Evolutionary conservation across 2,888 invertebrate genomes (phyloP), one percentile per base, ranked within the genome.

Genomic region (Lissocephala sabroskyi): DNA sequence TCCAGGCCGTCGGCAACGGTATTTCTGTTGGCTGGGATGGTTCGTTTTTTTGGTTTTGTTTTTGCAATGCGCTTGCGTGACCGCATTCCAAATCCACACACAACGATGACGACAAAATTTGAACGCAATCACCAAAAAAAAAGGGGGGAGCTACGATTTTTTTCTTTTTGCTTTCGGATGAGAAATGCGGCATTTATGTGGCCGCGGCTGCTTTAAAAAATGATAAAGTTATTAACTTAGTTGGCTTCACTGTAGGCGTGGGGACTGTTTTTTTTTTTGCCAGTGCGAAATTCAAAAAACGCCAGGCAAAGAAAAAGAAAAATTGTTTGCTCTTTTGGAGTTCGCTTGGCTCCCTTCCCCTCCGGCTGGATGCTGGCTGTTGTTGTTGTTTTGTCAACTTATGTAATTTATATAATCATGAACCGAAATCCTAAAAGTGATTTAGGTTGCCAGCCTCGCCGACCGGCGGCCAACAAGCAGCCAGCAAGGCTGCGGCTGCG

Each of bases 371-470:
- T n/a, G n/a, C n/a, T 23, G 3, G 23, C 7, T 23, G 23, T 23
- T 23, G 23, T 23, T 23, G 23, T 23, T 23, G 23, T 23, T 65
- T 63, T 66, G 57, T 66, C 63, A 60, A 57, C 57, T 23, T 23
- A 23, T 52, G 47, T 66, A 56, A 62, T 67, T 75, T 71, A 75
- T 75, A 52, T 74, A 74, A 75, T 63, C 50, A 53, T 44, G 56
- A 45, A 52, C 56, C 36, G 48, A 53, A 52, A 41, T 16, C 43
- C 53, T 49, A 41, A 51, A 52, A 49, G 63, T 66, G 55, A 61
- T 60, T 66, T 66, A 55, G 52, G 53, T 35, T 35, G 16, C 13
- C 16, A 16, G 14, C 6, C 3, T 10, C 5, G 13, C 11, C 3
- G 10, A 11, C 11, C 1, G 30, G 30, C n/a, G n/a, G n/a, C n/a